Evolutionary conservation across 2,113 vertebrate species (phyloP), one percentile per base, ranked within the genome.

Genomic region (Meles meles): DNA sequence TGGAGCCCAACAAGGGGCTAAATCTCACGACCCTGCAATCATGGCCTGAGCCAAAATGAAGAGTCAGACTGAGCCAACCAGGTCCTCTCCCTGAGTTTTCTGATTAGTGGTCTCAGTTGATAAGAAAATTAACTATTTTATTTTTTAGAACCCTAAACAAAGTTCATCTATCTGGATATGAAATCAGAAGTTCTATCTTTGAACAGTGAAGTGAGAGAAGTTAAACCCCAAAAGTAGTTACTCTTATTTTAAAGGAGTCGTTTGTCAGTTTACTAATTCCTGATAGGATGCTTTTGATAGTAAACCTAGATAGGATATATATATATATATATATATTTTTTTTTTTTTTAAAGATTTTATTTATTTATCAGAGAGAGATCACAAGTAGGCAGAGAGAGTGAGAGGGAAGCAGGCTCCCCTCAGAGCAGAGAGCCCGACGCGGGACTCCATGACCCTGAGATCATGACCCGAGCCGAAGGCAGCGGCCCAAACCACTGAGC

Each of bases 191-290:
- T 95, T 89, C 1, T 63, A 31, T 42, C 17, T 86, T 61, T 83
- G 42, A 95, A 59, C n/a, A 63, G 18, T 86, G 37, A 77, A 90
- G 52, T 77, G 27, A 92, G 69, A 95, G 93, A 89, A 89, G 13
- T 65, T 80, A 59, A 89, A 12, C 23, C 21, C 9, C 17, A 12
- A 37, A 87, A 83, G 29, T 85, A 55, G 39, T 86, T 47, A 57
- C 21, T 27, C 6, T 44, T 42, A 77, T 83, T 80, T 82, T 80
- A 90, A 52, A n/a, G 39, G 42, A 57, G 3, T 77, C 42, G 37
- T 59, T 85, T 81, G 55, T 96, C 34, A 81, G 21, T 96, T 88
- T 67, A 8, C 23, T 96, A 47, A 61, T 93, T 87, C 82, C 31
- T 65, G 37, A 94, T 42, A 74, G 39, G 71, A 2, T 74, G 42